phyloP scores from a whole-genome alignment of 2,888 invertebrate species.

The Allophyes oxyacanthae region DNA sequence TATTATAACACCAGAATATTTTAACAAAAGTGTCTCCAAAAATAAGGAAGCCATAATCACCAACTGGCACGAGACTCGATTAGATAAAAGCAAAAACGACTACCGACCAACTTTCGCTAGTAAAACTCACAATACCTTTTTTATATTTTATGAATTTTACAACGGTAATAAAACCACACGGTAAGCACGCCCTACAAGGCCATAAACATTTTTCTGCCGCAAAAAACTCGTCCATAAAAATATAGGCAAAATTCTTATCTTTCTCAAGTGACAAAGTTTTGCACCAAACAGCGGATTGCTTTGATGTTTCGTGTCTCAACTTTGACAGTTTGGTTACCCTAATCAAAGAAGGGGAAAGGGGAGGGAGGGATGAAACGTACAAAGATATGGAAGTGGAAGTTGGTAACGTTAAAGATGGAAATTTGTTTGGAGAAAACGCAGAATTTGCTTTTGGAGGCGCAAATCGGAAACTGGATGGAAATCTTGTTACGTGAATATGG shows the following conservation, averaged over 20 bases:
- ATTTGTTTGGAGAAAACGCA: constrained; percentile 25
- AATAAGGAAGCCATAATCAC: constrained; percentile 20
- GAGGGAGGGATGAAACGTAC: constrained; percentile 9
- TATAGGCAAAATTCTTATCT: constrained; percentile 42
- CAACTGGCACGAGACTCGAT: constrained; percentile 22
- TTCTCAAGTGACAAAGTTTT: constrained; percentile 35
- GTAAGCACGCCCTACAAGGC: constrained; percentile 31
- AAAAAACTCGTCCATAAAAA: constrained; percentile 40
- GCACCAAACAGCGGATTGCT: constrained; percentile 36
- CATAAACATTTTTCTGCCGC: constrained; percentile 39
- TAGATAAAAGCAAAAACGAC: constrained; percentile 34
- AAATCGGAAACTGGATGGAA: constrained; percentile 15
- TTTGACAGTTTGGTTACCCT: constrained; percentile 57
- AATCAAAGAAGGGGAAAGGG: constrained; percentile 44
- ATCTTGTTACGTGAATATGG: constrained; percentile 17
- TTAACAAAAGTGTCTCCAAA: constrained; percentile 3
- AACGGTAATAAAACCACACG: constrained; percentile 42
- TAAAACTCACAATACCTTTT: constrained; percentile 35
- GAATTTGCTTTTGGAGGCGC: constrained; percentile 7
- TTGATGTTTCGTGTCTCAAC: constrained; percentile 43
- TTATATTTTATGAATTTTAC: constrained; percentile 50
- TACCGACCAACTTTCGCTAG: constrained; percentile 32
- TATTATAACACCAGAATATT: not conserved
- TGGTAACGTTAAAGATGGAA: constrained; percentile 33
- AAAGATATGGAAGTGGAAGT: constrained; percentile 36